Conservation (phyloP, 2,113 vertebrate genomes). For the Stictonetta naevosa region DNA sequence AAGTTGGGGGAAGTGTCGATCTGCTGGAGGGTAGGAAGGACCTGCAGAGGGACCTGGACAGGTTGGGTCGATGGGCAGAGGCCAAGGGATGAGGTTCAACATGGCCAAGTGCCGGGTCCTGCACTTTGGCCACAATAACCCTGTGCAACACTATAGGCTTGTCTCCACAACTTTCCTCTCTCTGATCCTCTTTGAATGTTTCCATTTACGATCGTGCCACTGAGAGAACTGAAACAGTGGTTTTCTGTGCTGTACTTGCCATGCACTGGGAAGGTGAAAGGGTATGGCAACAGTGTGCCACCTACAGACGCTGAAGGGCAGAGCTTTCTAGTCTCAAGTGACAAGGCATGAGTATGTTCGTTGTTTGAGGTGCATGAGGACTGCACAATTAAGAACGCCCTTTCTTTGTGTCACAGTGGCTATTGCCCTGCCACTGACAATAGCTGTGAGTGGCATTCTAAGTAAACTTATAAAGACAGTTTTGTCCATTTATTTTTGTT, state of each 20-base stretch:
- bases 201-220: rapidly evolving
- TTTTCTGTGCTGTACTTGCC: neutral
- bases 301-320: neutral
- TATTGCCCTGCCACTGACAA: neutral
- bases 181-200: neutral
- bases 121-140: no score
- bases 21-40: no score
- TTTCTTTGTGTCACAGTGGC: neutral
- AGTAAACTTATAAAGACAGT: neutral
- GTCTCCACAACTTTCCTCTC: neutral
- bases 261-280: neutral
- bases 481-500: neutral
- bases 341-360: neutral
- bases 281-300: neutral
- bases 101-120: no score
- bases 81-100: no score
- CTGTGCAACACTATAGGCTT: neutral
- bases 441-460: neutral
- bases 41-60: no score
- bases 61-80: no score
- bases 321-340: neutral
- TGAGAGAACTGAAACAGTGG: neutral
- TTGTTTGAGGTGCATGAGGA: neutral
- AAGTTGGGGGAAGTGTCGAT: no score
- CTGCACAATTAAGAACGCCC: neutral